Percentiles rank a stretch among this genome's conserved stretches.
phyloP scores from a whole-genome alignment of 1,140 invertebrate species.

The Lasioglossum baleicum region DNA sequence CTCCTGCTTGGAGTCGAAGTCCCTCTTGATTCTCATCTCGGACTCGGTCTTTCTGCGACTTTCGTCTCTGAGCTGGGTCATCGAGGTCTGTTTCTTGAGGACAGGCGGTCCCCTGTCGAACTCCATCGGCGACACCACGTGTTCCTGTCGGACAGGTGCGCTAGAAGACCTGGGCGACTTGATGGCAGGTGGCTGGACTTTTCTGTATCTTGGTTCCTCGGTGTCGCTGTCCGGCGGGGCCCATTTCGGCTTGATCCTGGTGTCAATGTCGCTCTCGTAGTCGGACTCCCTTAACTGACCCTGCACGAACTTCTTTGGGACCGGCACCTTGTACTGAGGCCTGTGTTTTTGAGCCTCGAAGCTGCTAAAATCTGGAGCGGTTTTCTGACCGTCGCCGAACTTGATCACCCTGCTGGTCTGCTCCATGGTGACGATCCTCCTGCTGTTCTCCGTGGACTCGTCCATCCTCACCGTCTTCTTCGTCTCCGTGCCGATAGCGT shows the following conservation, averaged over 20 bases:
- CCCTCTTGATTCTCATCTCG: conserved; percentile 13
- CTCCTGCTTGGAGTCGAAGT: conserved; percentile 51
- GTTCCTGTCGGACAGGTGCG: conserved; percentile 76
- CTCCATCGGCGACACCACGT: conserved; percentile 82
- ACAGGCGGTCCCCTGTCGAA: conserved; percentile 81
- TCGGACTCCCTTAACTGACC: conserved; percentile 86
- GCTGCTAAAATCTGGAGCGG: conserved; percentile 52
- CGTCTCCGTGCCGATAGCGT: conserved; percentile 83
- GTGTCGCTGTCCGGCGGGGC: conserved; percentile 81
- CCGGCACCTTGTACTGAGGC: conserved; percentile 79
- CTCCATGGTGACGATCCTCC: conserved; percentile 84
- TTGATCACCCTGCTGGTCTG: conserved; percentile 86
- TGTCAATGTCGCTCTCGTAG: conserved; percentile 86
- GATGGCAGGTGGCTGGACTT: conserved; percentile 80
- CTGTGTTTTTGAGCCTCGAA: conserved; percentile 68
- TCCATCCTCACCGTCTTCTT: conserved; percentile 85
- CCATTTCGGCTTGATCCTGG: conserved; percentile 83
- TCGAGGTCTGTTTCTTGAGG: conserved; percentile 70
- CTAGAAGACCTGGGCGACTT: conserved; percentile 75
- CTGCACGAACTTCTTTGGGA: conserved; percentile 84
- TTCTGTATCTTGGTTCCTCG: conserved; percentile 82
- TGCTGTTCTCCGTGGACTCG: conserved; percentile 84
- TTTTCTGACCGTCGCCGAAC: conserved; percentile 80
- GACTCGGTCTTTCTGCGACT: conserved; percentile 17
- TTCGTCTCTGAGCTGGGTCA: conserved; percentile 57